A percentile compares a stretch with the other conserved stretches of the same genome.
phyloP scores from a whole-genome alignment of 2,113 vertebrate genomes.

The Gopherus flavomarginatus region DNA sequence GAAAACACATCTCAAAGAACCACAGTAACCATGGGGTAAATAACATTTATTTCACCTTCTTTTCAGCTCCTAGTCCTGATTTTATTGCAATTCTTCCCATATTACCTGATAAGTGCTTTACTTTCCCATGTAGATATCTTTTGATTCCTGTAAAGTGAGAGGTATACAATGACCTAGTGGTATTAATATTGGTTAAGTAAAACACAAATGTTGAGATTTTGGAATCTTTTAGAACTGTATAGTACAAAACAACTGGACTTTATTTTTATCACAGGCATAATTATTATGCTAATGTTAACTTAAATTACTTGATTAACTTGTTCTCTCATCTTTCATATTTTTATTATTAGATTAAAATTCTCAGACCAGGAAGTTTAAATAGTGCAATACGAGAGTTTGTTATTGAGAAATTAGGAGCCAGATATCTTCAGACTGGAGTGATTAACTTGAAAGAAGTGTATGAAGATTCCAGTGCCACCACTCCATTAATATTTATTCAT shows the following conservation, averaged over 20 bases:
- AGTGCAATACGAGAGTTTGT: constrained; percentile 66
- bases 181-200: background rate
- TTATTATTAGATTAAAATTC: constrained; percentile 74
- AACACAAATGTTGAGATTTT: background rate
- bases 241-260: background rate
- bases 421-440: constrained; percentile 46
- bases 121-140: background rate
- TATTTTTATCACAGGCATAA: background rate
- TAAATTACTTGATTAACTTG: background rate
- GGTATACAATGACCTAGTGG: background rate
- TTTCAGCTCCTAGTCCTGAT: background rate
- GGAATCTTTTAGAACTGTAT: background rate
- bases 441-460: constrained; percentile 57
- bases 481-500: constrained; percentile 66
- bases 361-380: constrained; percentile 66
- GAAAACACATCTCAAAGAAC: background rate
- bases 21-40: background rate
- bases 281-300: background rate
- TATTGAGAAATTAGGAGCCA: constrained; percentile 67
- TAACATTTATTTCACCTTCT: background rate
- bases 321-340: background rate
- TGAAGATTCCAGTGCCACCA: constrained; percentile 43
- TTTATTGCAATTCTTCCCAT: background rate
- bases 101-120: background rate
- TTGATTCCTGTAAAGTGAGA: background rate